These are phyloP conservation scores for Pristionchus mayeri DNA, from an alignment of 2,888 invertebrate species.

Conservation along the genomic window DNA sequence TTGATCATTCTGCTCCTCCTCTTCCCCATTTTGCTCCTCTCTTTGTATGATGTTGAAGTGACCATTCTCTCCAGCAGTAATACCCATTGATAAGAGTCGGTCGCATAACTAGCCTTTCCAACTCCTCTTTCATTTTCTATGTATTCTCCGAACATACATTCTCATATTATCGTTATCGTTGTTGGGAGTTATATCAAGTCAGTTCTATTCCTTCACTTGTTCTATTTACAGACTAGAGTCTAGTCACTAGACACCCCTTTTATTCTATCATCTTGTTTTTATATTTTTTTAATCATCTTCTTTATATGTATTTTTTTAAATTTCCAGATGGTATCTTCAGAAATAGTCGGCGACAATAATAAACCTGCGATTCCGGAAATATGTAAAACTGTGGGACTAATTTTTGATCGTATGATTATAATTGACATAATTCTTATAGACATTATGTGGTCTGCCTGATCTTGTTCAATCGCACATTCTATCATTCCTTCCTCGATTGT, in stretches of 20 bases:
- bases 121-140: neutral
- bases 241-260: no score
- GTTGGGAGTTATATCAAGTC: neutral
- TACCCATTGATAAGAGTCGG: constrained; percentile 6
- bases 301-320: no score
- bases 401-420: no score
- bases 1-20: neutral
- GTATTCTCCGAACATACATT: neutral
- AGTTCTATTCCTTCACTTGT: neutral
- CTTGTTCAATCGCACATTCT: constrained; percentile 14
- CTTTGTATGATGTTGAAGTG: neutral
- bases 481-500: neutral
- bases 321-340: no score
- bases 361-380: no score
- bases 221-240: neutral
- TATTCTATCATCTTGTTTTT: no score
- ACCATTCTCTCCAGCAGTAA: neutral
- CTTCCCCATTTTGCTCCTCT: neutral
- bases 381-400: no score
- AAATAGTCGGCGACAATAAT: no score
- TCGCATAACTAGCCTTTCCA: neutral
- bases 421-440: neutral
- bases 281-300: no score
- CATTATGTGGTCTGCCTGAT: neutral
- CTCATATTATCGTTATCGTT: no score